phyloP scores from a whole-genome alignment of 2,113 vertebrate species.

The Sisor rabdophorus region DNA sequence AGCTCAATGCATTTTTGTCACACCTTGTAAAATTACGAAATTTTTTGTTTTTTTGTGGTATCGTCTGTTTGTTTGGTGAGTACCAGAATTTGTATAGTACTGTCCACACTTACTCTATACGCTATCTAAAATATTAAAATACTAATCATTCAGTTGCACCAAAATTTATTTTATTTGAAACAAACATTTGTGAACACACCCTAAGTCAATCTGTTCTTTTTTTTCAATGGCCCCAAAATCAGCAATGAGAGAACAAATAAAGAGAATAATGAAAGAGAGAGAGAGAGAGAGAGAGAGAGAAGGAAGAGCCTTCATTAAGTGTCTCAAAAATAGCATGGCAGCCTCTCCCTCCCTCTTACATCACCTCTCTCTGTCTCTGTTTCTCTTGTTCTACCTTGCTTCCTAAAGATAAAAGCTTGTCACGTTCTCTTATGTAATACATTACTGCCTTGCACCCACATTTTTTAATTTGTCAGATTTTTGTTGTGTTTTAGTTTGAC shows the following conservation, averaged over 20 bases:
- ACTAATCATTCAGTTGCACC: no score
- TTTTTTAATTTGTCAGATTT: conserved; percentile 36
- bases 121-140: no score
- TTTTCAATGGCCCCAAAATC: not conserved
- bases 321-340: conserved; percentile 45
- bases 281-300: conserved; percentile 12
- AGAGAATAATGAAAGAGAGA: not conserved
- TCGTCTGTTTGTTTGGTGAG: no score
- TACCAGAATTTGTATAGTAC: no score
- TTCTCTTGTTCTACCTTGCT: conserved; percentile 40
- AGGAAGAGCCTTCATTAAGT: conserved; percentile 33
- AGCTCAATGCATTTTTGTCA: no score
- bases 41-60: no score
- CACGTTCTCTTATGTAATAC: conserved; percentile 58
- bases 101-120: no score
- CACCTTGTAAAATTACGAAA: no score
- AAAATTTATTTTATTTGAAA: no score
- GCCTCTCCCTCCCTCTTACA: conserved; percentile 33
- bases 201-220: not conserved
- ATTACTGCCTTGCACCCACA: conserved; percentile 41
- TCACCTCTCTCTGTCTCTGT: conserved; percentile 38
- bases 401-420: conserved; percentile 56
- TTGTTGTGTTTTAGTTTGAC: conserved; percentile 17
- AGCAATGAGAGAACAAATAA: not conserved
- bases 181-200: no score